Percentiles rank a stretch among this genome's conserved stretches.
These are phyloP conservation scores for Halcyon leucocephala DNA, from an alignment of 2,797 vertebrate species.

Conservation along the genomic window DNA sequence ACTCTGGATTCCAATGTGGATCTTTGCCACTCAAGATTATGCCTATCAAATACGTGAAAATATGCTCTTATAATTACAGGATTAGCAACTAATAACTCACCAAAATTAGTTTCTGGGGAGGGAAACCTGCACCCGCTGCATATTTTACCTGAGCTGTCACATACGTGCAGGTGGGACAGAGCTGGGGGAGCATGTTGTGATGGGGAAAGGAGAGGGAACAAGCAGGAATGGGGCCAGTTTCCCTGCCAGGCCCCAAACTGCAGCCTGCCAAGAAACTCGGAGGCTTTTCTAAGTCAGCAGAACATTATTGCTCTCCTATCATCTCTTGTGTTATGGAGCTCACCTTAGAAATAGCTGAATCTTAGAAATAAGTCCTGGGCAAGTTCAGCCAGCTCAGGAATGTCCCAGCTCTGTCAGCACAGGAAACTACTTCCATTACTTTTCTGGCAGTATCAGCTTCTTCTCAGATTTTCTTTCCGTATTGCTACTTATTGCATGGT, in stretches of 20 bases:
- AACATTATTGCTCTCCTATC: background rate
- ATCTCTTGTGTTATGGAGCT: background rate
- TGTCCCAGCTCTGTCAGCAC: slow-evolving; percentile 37
- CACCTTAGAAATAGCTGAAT: slow-evolving; percentile 9
- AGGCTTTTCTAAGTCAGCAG: slow-evolving; percentile 8
- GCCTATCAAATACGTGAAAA: background rate
- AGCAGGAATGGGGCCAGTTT: background rate
- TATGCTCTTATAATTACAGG: background rate
- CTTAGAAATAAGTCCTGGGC: background rate
- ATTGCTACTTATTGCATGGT: background rate
- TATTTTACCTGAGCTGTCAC: background rate
- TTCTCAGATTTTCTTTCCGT: slow-evolving; percentile 1
- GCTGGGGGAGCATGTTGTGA: background rate
- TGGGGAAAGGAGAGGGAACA: background rate
- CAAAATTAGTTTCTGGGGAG: background rate
- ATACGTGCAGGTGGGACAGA: background rate
- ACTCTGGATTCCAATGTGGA: background rate
- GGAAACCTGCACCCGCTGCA: background rate
- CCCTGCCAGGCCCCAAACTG: background rate
- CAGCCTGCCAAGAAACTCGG: background rate
- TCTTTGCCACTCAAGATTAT: background rate
- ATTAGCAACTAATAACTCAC: background rate
- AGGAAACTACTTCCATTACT: background rate
- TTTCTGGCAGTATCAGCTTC: slow-evolving; percentile 33
- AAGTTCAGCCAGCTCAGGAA: background rate